Base-by-base conservation (phyloP, 2,113 vertebrate genomes). In the Stegostoma tigrinum region DNA sequence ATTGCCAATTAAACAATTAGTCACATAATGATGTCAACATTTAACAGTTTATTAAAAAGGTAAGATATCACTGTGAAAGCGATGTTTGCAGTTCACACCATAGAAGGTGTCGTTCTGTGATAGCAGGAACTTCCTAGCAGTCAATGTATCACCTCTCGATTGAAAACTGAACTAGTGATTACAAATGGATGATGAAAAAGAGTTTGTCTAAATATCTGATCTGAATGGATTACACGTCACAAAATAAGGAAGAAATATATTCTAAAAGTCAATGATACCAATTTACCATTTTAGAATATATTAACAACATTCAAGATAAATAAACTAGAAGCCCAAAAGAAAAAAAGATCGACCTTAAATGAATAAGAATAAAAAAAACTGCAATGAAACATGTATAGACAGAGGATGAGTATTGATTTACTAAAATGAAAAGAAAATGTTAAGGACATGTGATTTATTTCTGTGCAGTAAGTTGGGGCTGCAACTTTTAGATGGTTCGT, bases 21-120 rank as follows among this genome's bases (percentile, higher is more conserved):
- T 93, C 61, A 64, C 61, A 91, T 17, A 91, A 64, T 93, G 89
- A 66, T 93, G 55, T 93, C 55, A 23, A 24, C 80, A 42, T 64
- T 64, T 66, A 93, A 93, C 61, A n/a, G 34, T 38, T 93, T 91
- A 91, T 91, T 91, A 38, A 66, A 91, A 91, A 27, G 66, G 38
- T 14, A 61, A 61, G 61, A 61, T 64, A 34, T 91, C 89, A 66
- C 55, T 91, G 55, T 91, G 61, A 61, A 61, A 61, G 8, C 1
- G 55, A 61, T 61, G 55, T 61, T 61, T 12, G 12, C 55, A 61
- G 55, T 61, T 61, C 55, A 61, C 55, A 61, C 55, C 12, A 10
- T 61, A 61, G n/a, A 93, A 93, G 55, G 89, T 93, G 89, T n/a
- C 38, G 67, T 15, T 61, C 34, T 66, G 55, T 55, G 23, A 34